Conservation (phyloP, 2,113 vertebrate species). For the Tyto alba region DNA sequence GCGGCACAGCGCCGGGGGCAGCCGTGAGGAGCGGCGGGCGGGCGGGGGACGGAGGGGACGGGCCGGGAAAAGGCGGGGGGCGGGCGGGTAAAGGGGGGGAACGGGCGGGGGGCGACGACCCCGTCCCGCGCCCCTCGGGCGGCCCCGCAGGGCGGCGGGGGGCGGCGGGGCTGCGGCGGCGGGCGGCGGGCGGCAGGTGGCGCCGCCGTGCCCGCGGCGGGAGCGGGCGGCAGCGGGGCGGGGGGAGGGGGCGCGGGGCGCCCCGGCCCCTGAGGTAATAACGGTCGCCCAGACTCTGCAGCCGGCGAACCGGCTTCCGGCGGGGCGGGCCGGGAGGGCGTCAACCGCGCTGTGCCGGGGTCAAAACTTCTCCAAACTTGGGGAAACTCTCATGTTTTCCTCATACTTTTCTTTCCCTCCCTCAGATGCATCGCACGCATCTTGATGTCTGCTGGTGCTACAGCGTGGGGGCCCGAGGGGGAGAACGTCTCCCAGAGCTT, state of each 20-base stretch:
- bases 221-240: not conserved
- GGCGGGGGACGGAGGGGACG: too few species aligned
- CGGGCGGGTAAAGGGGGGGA: too few species aligned
- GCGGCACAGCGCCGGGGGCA: too few species aligned
- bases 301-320: accelerated
- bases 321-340: accelerated
- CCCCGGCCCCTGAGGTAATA: not conserved
- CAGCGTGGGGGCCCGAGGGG: not conserved
- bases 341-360: accelerated
- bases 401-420: not conserved
- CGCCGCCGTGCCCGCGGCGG: not conserved
- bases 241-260: not conserved
- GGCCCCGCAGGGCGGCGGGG: not conserved
- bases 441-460: not conserved
- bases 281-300: accelerated
- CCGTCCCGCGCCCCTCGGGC: not conserved
- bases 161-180: not conserved
- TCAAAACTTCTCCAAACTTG: not conserved
- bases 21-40: not conserved
- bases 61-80: accelerated
- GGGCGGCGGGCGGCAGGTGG: not conserved
- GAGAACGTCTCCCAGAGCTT: accelerated
- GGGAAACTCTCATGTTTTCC: accelerated
- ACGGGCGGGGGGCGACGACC: accelerated
- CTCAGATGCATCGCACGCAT: accelerated